Evolutionary conservation across 2,888 invertebrate genomes (phyloP).

Genomic region (Lepidonotus clava): DNA sequence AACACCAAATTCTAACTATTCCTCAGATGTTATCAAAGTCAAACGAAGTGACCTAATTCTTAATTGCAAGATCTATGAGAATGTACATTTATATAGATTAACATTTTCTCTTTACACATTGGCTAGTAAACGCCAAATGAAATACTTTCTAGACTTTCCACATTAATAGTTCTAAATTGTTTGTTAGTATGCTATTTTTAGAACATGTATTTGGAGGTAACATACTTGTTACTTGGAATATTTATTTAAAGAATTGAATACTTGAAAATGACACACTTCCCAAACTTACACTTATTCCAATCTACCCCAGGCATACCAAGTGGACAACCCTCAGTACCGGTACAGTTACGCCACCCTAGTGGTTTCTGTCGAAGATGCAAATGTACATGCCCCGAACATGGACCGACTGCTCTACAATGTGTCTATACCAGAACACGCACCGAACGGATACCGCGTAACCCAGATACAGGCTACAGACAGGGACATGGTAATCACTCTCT

Average conservation of each 20-base stretch:
- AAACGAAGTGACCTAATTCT: too few species aligned
- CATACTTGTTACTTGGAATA: background rate
- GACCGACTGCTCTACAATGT: slow-evolving; percentile 25
- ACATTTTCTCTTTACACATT: too few species aligned
- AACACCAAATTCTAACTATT: too few species aligned
- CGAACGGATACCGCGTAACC: slow-evolving; percentile 55
- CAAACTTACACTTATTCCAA: background rate
- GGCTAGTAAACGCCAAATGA: too few species aligned
- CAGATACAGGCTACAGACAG: slow-evolving; percentile 51
- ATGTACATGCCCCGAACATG: slow-evolving; percentile 57
- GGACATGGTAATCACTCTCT: slow-evolving; percentile 59
- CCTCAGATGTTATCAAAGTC: too few species aligned
- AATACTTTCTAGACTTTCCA: too few species aligned
- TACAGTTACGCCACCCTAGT: slow-evolving; percentile 57
- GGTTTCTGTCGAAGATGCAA: slow-evolving; percentile 57
- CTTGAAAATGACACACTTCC: too few species aligned
- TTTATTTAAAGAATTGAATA: too few species aligned
- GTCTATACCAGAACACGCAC: slow-evolving; percentile 59
- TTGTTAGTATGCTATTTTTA: background rate
- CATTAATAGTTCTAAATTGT: too few species aligned
- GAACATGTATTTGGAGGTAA: background rate
- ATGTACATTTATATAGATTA: too few species aligned
- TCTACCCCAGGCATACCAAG: slow-evolving; percentile 58
- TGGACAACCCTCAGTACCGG: slow-evolving; percentile 55
- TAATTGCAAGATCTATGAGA: too few species aligned